phyloP scores from a whole-genome alignment of 2,113 vertebrate species.

The Drymodes brunneopygia region DNA sequence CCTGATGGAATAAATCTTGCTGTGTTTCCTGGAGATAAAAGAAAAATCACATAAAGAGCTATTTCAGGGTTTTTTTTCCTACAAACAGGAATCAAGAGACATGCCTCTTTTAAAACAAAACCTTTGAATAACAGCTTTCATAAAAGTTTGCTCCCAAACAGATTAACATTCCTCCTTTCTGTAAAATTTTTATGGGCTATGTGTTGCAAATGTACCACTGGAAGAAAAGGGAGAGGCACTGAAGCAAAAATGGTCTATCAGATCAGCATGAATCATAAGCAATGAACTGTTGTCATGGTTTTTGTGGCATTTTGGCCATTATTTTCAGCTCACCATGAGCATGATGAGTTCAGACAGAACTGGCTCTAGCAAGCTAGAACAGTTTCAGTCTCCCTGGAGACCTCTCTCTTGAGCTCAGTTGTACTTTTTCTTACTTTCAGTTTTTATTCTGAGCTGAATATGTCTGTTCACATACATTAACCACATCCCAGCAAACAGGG shows the following conservation, averaged over 20 bases:
- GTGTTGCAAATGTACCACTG: not conserved
- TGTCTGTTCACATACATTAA: not conserved
- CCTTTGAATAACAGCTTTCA: not conserved
- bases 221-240: not conserved
- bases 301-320: not conserved
- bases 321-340: not conserved
- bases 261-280: not conserved
- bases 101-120: not conserved
- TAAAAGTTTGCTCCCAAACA: not conserved
- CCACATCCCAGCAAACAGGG: not conserved
- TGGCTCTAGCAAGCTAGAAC: not conserved
- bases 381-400: not conserved
- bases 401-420: not conserved
- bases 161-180: not conserved
- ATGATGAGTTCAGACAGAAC: not conserved
- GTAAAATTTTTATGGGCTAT: not conserved
- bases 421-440: not conserved
- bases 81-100: not conserved
- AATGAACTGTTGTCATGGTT: not conserved
- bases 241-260: not conserved
- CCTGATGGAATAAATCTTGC: conserved; percentile 87
- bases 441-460: not conserved
- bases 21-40: conserved; percentile 88
- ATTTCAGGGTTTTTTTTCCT: not conserved
- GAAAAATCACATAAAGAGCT: conserved; percentile 29